Base-by-base conservation (phyloP, 2,888 invertebrate genomes). In the Xestoiulus laeticollis region DNA sequence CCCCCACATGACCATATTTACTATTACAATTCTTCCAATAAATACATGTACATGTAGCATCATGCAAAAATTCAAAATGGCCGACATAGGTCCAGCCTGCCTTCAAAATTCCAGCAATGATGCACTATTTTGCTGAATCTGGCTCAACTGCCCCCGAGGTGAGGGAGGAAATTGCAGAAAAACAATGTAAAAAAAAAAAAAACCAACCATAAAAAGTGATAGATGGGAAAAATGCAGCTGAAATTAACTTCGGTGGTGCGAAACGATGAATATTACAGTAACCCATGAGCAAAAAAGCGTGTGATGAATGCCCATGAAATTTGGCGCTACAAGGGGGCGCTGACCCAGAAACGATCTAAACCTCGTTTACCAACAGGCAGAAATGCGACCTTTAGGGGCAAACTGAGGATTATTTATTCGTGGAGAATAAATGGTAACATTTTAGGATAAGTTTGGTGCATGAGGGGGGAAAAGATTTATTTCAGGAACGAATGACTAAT, bases 281-380 rank as follows among this genome's bases (percentile, higher is more conserved):
- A 59, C n/a, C 59, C 22, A 59, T 38, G 38, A 38, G 59, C 59
- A 59, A 59, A 59, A 59, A 19, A 53, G 19, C 59, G 10, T n/a
- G 19, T 59, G 59, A 59, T 59, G 22, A 22, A 59, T 59, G 22
- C 59, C 59, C 59, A 22, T 59, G 59, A 59, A 59, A 59, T 59
- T 59, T 59, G 59, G 59, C n/a, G 59, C 59, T 59, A 59, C 59
- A 8, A 59, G 59, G 59, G 59, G 59, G 59, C 59, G 59, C 59
- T 59, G 59, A 59, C 59, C 59, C 59, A 59, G n/a, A 59, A 48
- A 48, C 19, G 16, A 48, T 48, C 59, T 8, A 59, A 59, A 22
- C n/a, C 59, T 59, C 59, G 22, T 59, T 59, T 59, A 48, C 22
- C 22, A n/a, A 59, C 59, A 22, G 38, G 38, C 38, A 38, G n/a